phyloP scores from a whole-genome alignment of 2,113 vertebrate species.

The Poeciliopsis retropinna region DNA sequence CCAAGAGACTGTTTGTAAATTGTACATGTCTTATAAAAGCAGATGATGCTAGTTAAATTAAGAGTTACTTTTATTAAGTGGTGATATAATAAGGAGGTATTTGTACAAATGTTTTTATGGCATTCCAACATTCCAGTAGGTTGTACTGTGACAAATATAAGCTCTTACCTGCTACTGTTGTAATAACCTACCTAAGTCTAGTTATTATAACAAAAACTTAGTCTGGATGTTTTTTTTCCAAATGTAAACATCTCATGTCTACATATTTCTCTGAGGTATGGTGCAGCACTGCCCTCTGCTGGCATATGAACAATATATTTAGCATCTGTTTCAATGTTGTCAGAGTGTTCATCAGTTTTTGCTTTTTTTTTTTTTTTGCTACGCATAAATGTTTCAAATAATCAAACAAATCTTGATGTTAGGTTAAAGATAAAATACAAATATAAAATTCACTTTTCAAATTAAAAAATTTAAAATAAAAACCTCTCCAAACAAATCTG shows the following conservation, averaged over 20 bases:
- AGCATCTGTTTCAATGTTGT: slow-evolving; percentile 27
- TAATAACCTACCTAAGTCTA: slow-evolving; percentile 5
- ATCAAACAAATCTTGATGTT: neutral
- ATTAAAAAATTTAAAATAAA: neutral
- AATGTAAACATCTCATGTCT: slow-evolving; percentile 15
- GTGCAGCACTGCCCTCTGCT: slow-evolving; percentile 58
- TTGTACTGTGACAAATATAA: slow-evolving; percentile 67
- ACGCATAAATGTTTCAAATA: neutral
- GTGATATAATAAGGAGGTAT: slow-evolving; percentile 40
- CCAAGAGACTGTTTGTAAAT: slow-evolving; percentile 73
- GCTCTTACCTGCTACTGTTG: slow-evolving; percentile 75
- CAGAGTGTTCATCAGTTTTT: neutral
- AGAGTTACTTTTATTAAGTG: slow-evolving; percentile 43
- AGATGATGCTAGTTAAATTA: slow-evolving; percentile 50
- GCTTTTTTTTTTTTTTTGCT: too few relatives aligned
- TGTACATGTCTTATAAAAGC: slow-evolving; percentile 69
- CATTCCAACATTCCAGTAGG: slow-evolving; percentile 67
- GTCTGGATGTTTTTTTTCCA: neutral
- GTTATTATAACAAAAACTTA: neutral
- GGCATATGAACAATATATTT: slow-evolving; percentile 28
- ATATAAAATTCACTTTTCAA: neutral
- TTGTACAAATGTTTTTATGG: slow-evolving; percentile 69
- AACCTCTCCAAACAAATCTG: neutral
- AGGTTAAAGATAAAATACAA: neutral
- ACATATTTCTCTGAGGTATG: slow-evolving; percentile 18